phyloP scores from a whole-genome alignment of 2,797 vertebrate species.

The Ammospiza maritima region DNA sequence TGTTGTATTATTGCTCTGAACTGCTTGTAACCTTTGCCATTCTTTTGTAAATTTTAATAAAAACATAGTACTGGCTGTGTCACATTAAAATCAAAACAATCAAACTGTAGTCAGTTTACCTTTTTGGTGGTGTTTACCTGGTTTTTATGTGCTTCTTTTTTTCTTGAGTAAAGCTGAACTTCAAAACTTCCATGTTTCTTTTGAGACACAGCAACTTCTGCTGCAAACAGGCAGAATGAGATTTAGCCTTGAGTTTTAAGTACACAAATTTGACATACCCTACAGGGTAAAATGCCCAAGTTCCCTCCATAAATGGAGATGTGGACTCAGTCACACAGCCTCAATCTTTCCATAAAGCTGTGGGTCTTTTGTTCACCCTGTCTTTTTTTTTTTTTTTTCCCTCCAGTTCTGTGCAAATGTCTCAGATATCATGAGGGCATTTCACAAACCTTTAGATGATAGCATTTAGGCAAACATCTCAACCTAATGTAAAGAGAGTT shows the following conservation, averaged over 20 bases:
- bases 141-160: neutral
- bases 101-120: neutral
- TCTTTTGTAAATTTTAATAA: slow-evolving; percentile 57
- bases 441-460: neutral
- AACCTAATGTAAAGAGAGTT: neutral
- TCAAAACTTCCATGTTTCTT: neutral
- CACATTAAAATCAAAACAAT: slow-evolving; percentile 21
- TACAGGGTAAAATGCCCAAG: neutral
- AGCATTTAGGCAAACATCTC: neutral
- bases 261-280: neutral
- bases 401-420: neutral
- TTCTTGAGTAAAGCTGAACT: neutral
- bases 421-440: neutral
- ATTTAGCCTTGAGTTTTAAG: neutral
- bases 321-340: neutral
- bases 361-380: fast-evolving
- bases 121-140: slow-evolving; percentile 38
- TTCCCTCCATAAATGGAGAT: neutral
- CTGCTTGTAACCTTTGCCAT: slow-evolving; percentile 27
- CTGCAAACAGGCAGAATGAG: neutral
- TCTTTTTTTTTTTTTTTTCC: neutral
- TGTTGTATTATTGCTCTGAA: slow-evolving; percentile 30
- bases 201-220: neutral
- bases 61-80: slow-evolving; percentile 14
- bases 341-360: neutral